Base-by-base conservation (phyloP, 2,888 invertebrate species). In the Chironomus riparius region DNA sequence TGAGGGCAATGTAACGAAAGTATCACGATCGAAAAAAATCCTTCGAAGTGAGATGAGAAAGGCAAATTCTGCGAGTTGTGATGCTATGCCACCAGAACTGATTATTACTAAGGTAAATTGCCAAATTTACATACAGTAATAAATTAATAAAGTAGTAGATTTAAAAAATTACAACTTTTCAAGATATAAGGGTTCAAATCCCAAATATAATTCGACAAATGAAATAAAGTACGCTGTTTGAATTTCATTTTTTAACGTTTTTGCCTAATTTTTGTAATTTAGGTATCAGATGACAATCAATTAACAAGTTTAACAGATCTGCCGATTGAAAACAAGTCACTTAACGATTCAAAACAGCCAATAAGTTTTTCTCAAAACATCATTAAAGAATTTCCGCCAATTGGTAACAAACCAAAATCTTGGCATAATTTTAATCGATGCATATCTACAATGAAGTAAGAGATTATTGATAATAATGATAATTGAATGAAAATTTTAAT, bases 11-110 rank as follows among this genome's bases (percentile, higher is more conserved):
- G 47, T 72, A 15, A 68, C 47, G 18, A 74, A 68, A 50, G 21
- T 38, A 47, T 68, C 74, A 3, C 15, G 15, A n/a, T 13, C 68
- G 10, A 21, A 47, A 21, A 74, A 74, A 28, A 68, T 74, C 13
- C 13, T 72, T 38, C 74, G 74, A 1, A 68, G 15, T 15, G 74
- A 74, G 6, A 21, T 74, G 28, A 56, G 74, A 13, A 74, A 74
- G 47, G 22, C 70, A 65, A 76, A 38, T 61, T 76, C 68, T 47
- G 48, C 74, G 12, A 76, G 50, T 13, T 70, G 47, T 38, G 70
- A 38, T 47, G 38, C 65, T 56, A 85, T 85, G 85, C 86, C 86
- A 4, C 86, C 86, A 0, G 85, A 86, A 78, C 78, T 86, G 47
- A 85, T 85, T 68, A 83, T 85, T 18, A 85, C 85, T 2, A 81